Base-by-base conservation (phyloP, 35 echinoderm and acorn worm species). In the Apostichopus japonicus region DNA sequence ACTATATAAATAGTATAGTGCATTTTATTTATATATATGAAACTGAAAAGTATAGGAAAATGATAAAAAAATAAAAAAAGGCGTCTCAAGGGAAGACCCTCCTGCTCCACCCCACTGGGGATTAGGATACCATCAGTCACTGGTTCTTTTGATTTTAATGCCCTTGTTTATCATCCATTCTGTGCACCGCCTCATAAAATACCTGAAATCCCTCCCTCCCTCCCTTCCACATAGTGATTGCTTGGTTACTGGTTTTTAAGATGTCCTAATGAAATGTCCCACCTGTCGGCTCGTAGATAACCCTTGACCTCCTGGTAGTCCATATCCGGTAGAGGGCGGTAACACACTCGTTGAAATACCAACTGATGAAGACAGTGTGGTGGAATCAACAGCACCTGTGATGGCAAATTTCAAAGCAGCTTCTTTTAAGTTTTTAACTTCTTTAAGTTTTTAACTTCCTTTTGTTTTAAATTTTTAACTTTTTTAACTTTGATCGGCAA, bases 201-300 rank as follows among this genome's bases (percentile, higher is more conserved):
- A 3, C 2, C 33, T 44, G 33, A 4, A 44, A 44, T 44, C 33
- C 33, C 33, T 44, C 1, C 27, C 27, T 33, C n/a, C n/a, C n/a
- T n/a, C 33, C 33, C 33, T 44, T 3, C 33, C 33, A 44, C 33
- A 44, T 44, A 44, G 33, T 44, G 33, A 44, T 44, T 44, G 33
- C 33, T 44, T 44, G 33, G 33, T 44, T 44, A 44, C 33, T 44
- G 33, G 33, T 0, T 44, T 0, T 44, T 4, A 44, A 44, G 33
- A 44, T 44, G 33, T 44, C 33, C 33, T 44, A 44, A 44, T 44
- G 33, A 44, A 44, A 44, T 44, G 33, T 44, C 90, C 58, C 6
- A 91, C 90, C 90, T 91, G 90, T 22, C 90, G 75, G 56, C 90
- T 91, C 11, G 90, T 77, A 14, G 33, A 55, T 72, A 91, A 13